Evolutionary conservation across 2,113 vertebrate species (phyloP).

Genomic region (Balaeniceps rex): DNA sequence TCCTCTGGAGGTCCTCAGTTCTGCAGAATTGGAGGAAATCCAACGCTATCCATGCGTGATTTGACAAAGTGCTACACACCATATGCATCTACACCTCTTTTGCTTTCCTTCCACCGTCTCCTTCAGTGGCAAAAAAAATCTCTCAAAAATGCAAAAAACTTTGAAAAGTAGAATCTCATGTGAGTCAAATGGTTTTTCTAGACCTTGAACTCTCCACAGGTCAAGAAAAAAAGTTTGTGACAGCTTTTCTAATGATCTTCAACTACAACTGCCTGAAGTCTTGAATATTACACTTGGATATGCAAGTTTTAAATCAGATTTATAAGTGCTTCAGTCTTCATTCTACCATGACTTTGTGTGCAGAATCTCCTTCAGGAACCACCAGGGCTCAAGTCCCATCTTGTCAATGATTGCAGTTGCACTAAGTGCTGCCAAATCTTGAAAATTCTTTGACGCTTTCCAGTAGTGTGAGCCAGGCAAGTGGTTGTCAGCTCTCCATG

Average conservation of each 20-base stretch:
- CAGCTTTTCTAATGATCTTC: not conserved
- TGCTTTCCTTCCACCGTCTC: not conserved
- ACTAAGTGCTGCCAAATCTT: not conserved
- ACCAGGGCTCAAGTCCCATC: not conserved
- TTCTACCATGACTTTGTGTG: not conserved
- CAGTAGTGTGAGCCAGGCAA: fast-evolving
- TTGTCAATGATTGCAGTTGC: not conserved
- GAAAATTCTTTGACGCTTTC: not conserved
- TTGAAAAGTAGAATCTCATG: not conserved
- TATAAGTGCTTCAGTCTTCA: not conserved
- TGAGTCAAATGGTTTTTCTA: not conserved
- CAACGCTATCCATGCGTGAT: not conserved
- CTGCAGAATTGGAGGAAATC: not conserved
- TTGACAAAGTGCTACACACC: not conserved
- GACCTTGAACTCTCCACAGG: not conserved
- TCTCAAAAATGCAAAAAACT: not conserved
- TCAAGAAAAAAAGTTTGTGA: not conserved
- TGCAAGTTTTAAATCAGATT: not conserved
- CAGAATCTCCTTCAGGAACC: not conserved
- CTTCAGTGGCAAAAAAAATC: not conserved
- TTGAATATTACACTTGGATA: not conserved
- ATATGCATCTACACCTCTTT: not conserved
- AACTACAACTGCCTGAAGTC: not conserved
- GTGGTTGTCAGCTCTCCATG: not conserved
- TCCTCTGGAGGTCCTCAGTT: not conserved